Evolutionary conservation across 2,888 invertebrate species (phyloP), one percentile per base, ranked within the genome.

Genomic region (Epinotia ramella): DNA sequence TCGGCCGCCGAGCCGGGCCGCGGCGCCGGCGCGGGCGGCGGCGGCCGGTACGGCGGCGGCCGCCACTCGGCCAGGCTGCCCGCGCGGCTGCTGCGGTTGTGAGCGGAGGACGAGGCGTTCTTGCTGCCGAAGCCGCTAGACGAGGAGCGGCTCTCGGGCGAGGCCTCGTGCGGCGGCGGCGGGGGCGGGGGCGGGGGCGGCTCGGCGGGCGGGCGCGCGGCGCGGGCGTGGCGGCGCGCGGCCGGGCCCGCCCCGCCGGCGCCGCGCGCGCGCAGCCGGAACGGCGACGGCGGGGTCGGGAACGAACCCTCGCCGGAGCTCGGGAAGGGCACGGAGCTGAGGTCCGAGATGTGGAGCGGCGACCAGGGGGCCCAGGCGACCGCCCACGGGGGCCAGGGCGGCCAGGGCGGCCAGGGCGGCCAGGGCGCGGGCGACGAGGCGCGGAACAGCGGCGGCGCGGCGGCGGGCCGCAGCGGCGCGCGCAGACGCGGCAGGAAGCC

Each of bases 111-210:
- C 40, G 97, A 97, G 53, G 97, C 98, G 91, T 98, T 98, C 88
- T 98, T 98, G 86, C 98, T 98, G 77, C 98, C 98, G 88, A 98
- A 98, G 16, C 98, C 98, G 87, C 97, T 97, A 56, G 98, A 98
- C 84, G 97, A 98, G 20, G 97, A 97, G 69, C 98, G 96, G 84
- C 97, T 97, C 88, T 98, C 98, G 0, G 98, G 98, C 4, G 98
- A 98, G 11, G 97, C 97, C 87, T 97, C 97, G 85, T 96, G 92
- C 53, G 96, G 96, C 24, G 96, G 96, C 66, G 96, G 91, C 0
- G n/a, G n/a, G n/a, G n/a, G n/a, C n/a, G n/a, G n/a, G n/a, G n/a
- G n/a, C 67, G 86, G 86, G 24, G 79, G 93, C 78, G 96, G 88
- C 82, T 97, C 96, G 0, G 96, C 95, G 11, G 96, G 96, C 68